Base-by-base conservation (phyloP, 1,140 invertebrate species). In the Bombus pyrosoma region DNA sequence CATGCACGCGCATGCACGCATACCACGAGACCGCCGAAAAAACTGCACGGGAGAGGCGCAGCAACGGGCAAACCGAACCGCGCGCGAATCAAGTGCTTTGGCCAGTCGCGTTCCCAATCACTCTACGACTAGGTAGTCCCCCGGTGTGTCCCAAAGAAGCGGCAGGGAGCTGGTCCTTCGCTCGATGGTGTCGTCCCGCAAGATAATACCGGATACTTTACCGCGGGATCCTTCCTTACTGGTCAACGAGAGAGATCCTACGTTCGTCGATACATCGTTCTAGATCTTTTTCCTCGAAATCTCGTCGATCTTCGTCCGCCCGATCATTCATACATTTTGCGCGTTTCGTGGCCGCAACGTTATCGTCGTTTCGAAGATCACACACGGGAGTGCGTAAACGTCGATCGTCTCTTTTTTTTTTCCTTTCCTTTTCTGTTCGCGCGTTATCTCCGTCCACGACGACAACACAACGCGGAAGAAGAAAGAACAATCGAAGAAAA, bases 51-150 rank as follows among this genome's bases (percentile, higher is more conserved):
- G 94, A 95, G 94, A 95, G 94, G 95, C 94, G 94, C 93, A 94
- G 94, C 93, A 94, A 92, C 92, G 93, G 93, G 89, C 92, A 91
- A 93, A 93, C 92, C 94, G 94, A 94, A 94, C 94, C 94, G 94
- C 94, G 94, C 94, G 94, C 93, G 94, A 95, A 95, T 95, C 94
- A 95, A 95, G 94, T 95, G 95, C 94, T 95, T 95, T 95, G 95
- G 93, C 94, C 95, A 95, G 95, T 95, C 94, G 94, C 94, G 94
- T 94, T 95, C 94, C 95, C 95, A 95, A 95, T 95, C 95, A 95
- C 94, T 95, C 94, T 95, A 95, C 94, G 95, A 95, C 94, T 95
- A 95, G 94, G 94, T 95, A 95, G 94, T 95, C 94, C 94, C 92
- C 92, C 94, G 93, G 94, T 94, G 94, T 94, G 90, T 91, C 90